A percentile compares a stretch with the other conserved stretches of the same genome.
Conservation (phyloP, 2,113 vertebrate genomes). For the Chamaea fasciata region DNA sequence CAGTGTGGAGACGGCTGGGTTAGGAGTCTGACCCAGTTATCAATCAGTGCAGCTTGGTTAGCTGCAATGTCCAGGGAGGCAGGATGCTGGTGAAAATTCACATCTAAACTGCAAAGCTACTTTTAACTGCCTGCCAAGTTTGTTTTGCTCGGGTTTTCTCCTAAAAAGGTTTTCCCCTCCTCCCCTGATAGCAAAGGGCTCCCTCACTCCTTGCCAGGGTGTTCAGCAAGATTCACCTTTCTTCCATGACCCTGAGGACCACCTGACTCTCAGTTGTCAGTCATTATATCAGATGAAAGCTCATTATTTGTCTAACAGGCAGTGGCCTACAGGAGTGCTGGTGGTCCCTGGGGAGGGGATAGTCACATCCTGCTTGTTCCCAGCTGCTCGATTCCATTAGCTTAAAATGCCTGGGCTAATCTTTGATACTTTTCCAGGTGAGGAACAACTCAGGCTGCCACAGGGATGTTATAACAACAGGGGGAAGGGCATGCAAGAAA, state of each 20-base stretch:
- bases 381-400: background rate
- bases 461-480: background rate
- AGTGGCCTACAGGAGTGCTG: background rate
- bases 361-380: background rate
- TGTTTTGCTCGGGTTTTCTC: background rate
- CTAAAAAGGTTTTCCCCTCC: background rate
- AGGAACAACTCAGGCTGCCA: background rate
- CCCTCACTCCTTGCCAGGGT: background rate
- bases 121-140: background rate
- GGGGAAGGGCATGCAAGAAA: background rate
- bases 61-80: background rate
- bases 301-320: background rate
- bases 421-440: background rate
- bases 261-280: background rate
- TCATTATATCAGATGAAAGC: background rate
- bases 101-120: background rate
- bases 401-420: background rate
- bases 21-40: background rate
- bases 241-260: background rate
- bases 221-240: background rate
- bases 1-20: background rate
- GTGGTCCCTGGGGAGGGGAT: background rate
- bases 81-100: background rate
- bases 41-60: background rate
- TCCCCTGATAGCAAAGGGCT: background rate